Conservation (phyloP, 1,140 invertebrate species). For the Planococcus citri region DNA sequence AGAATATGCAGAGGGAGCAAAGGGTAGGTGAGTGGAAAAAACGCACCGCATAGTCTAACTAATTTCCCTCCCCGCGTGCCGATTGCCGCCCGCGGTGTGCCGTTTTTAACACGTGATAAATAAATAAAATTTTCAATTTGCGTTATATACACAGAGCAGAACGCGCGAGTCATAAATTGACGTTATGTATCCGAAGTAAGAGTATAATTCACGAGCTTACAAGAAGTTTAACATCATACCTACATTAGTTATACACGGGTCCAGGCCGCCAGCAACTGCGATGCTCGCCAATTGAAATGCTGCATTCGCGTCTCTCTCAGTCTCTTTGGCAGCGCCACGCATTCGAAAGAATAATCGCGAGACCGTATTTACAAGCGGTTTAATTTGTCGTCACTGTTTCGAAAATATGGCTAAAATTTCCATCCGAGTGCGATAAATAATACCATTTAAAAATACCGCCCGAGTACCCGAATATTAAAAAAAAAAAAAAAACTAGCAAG, state of each 20-base stretch:
- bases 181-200: not conserved
- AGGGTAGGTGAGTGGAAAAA: too few relatives aligned
- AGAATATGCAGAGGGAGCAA: too few relatives aligned
- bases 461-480: too few relatives aligned
- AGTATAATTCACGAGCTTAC: slow-evolving; percentile 16
- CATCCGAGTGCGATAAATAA: not conserved
- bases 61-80: not conserved
- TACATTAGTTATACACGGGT: slow-evolving; percentile 10
- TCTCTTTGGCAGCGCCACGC: too few relatives aligned
- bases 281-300: slow-evolving; percentile 4
- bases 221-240: slow-evolving; percentile 18
- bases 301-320: too few relatives aligned
- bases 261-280: not conserved
- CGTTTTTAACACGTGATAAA: slow-evolving; percentile 5
- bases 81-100: not conserved
- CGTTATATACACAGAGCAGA: not conserved
- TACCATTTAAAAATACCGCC: not conserved
- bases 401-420: not conserved
- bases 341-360: not conserved
- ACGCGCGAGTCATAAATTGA: slow-evolving; percentile 14
- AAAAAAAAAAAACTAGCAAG: too few relatives aligned
- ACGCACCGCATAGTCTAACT: not conserved
- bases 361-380: not conserved
- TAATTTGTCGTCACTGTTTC: slow-evolving; percentile 17
- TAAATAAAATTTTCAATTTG: slow-evolving; percentile 14